Evolutionary conservation across 2,888 invertebrate genomes (phyloP).

Genomic region (Epinotia nisella): DNA sequence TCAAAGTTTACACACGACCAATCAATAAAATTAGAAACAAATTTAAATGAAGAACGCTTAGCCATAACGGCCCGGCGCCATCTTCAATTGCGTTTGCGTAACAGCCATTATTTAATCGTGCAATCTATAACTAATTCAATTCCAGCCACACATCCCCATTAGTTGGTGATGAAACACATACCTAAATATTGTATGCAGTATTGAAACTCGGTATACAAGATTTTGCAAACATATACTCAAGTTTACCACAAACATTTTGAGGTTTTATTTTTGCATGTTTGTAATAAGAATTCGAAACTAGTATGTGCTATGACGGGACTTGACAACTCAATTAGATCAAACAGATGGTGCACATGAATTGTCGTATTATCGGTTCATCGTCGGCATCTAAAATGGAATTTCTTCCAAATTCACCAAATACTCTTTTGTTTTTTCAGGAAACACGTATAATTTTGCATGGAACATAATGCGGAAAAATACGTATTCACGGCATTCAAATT

Average conservation of each 20-base stretch:
- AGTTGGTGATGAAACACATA: constrained; percentile 2
- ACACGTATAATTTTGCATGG: too few species aligned
- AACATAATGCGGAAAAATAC: too few species aligned
- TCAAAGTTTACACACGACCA: background rate
- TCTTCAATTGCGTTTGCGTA: constrained; percentile 22
- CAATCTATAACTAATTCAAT: constrained; percentile 27
- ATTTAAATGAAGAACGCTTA: constrained; percentile 16
- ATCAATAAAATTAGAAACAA: background rate
- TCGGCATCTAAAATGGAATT: too few species aligned
- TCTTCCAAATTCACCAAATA: too few species aligned
- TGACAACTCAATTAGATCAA: too few species aligned
- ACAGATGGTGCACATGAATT: too few species aligned
- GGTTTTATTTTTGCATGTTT: too few species aligned
- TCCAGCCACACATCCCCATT: constrained; percentile 29
- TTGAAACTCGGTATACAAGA: background rate
- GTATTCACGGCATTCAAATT: too few species aligned
- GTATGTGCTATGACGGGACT: too few species aligned
- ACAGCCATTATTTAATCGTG: constrained; percentile 25
- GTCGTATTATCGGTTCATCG: too few species aligned
- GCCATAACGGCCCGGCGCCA: constrained; percentile 11
- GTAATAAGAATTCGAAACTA: too few species aligned
- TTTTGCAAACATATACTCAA: background rate
- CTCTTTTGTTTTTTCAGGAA: too few species aligned
- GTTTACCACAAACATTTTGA: background rate
- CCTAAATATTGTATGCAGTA: background rate